A percentile compares a stretch with the other conserved stretches of the same genome.
These are phyloP conservation scores for Ciconia nigra DNA, from an alignment of 2,797 vertebrate genomes.

Conservation along the genomic window DNA sequence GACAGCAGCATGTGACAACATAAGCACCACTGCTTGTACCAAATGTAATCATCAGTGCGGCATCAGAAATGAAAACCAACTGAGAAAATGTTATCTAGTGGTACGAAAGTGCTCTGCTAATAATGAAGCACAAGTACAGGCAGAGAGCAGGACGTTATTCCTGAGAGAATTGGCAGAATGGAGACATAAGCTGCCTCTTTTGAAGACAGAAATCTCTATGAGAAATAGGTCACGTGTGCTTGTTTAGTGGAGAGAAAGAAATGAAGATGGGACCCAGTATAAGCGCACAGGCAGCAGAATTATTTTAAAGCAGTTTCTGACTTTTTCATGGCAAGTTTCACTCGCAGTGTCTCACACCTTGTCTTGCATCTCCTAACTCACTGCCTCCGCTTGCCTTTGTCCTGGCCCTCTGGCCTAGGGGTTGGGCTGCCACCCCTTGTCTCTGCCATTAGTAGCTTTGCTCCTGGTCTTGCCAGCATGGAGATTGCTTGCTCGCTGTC, in stretches of 20 bases:
- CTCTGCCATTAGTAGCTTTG: neutral
- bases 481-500: neutral
- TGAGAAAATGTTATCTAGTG: neutral
- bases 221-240: neutral
- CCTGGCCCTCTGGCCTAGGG: neutral
- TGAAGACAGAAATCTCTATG: neutral
- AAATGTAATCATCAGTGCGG: neutral
- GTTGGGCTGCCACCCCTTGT: neutral
- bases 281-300: neutral
- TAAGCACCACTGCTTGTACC: neutral
- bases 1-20: neutral
- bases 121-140: neutral
- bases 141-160: neutral
- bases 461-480: neutral
- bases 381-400: neutral
- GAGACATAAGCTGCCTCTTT: neutral
- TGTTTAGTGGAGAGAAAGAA: slow-evolving; percentile 13
- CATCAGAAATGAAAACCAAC: slow-evolving; percentile 2
- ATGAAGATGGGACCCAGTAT: neutral
- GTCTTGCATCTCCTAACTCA: neutral
- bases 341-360: neutral
- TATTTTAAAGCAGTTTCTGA: neutral
- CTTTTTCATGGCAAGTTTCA: neutral
- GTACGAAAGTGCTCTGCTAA: neutral
- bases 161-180: neutral